Evolutionary conservation across 1,140 invertebrate genomes (phyloP).

Genomic region (Drosophila lowei): DNA sequence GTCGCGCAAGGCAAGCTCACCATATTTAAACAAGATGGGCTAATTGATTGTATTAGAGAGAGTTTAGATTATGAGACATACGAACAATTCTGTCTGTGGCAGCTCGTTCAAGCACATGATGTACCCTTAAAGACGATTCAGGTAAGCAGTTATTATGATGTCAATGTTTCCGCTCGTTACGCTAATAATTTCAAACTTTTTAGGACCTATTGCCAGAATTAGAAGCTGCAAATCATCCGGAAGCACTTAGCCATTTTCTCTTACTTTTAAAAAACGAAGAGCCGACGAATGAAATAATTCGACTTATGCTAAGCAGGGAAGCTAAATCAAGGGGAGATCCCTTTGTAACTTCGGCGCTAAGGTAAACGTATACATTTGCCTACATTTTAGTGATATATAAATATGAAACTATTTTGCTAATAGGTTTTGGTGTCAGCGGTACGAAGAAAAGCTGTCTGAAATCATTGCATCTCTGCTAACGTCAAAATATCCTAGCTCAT

Average conservation of each 20-base stretch:
- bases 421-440: constrained; percentile 94
- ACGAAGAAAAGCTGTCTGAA: constrained; percentile 94
- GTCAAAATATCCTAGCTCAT: constrained; percentile 91
- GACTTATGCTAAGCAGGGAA: constrained; percentile 92
- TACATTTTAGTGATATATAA: not conserved
- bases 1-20: constrained; percentile 94
- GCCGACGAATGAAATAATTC: constrained; percentile 92
- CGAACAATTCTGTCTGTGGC: constrained; percentile 98
- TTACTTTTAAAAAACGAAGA: constrained; percentile 96
- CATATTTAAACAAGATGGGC: constrained; percentile 90
- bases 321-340: constrained; percentile 89
- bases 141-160: constrained; percentile 84
- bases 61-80: constrained; percentile 98
- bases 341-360: constrained; percentile 94
- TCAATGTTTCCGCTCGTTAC: not conserved
- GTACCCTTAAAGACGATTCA: constrained; percentile 95
- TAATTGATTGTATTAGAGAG: constrained; percentile 89
- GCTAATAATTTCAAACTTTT: not conserved
- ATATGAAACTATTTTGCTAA: not conserved
- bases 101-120: constrained; percentile 95
- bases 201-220: constrained; percentile 91
- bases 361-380: constrained; percentile 70
- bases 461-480: constrained; percentile 90
- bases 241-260: constrained; percentile 95
- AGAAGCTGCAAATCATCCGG: constrained; percentile 93